Conservation (phyloP, 2,797 vertebrate species). For the Anabas testudineus region DNA sequence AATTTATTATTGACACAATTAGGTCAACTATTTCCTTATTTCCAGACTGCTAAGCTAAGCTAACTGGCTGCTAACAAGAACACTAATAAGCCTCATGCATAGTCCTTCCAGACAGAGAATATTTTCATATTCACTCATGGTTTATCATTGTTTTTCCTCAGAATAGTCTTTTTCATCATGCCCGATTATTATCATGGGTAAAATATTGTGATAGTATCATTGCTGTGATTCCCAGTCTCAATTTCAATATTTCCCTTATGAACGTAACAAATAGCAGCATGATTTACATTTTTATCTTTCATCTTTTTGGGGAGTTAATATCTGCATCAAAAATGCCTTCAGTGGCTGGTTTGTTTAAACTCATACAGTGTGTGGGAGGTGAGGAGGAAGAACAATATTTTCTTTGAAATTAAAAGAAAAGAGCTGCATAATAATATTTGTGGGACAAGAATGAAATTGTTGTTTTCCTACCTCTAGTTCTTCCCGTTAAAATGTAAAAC, state of each 20-base stretch:
- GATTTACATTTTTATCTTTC: conserved; percentile 1
- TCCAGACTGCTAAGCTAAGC: neutral
- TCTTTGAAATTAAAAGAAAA: conserved; percentile 33
- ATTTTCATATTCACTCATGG: neutral
- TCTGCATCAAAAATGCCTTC: conserved; percentile 12
- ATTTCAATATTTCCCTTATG: neutral
- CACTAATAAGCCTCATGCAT: neutral
- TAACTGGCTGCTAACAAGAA: neutral
- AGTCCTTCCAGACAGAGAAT: no score
- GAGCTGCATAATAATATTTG: conserved; percentile 8
- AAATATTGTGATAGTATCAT: neutral
- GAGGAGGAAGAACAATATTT: conserved; percentile 10
- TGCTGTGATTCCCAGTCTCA: neutral
- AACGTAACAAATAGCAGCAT: neutral
- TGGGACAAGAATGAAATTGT: neutral
- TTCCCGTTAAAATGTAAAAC: conserved; percentile 8
- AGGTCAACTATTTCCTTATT: no score
- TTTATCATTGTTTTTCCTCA: neutral
- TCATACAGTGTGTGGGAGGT: neutral
- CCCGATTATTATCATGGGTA: neutral
- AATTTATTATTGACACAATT: no score
- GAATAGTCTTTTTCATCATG: neutral
- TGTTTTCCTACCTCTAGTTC: no score
- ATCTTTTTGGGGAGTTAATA: neutral
- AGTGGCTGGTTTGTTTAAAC: conserved; percentile 3